Percentiles rank a stretch among this genome's conserved stretches.
phyloP scores from a whole-genome alignment of 2,797 vertebrate genomes.

The Amblyopsis hoosieri region DNA sequence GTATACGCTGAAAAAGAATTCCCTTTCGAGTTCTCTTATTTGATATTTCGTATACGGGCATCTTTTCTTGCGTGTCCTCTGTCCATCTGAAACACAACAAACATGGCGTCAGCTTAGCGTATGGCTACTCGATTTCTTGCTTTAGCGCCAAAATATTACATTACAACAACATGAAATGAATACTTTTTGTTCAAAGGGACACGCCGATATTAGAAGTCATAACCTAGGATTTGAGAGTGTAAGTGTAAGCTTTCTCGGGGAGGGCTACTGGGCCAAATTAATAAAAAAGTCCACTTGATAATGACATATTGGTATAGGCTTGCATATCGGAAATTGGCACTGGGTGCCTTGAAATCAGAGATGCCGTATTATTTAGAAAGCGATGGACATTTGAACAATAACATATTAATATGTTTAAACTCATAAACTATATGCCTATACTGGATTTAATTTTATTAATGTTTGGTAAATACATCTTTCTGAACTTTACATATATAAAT shows the following conservation, averaged over 20 bases:
- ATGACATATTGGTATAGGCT: slow-evolving; percentile 22
- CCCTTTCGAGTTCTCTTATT: slow-evolving; percentile 96
- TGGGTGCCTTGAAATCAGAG: slow-evolving; percentile 35
- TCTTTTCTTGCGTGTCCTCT: slow-evolving; percentile 95
- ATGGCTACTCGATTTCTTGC: too few species aligned
- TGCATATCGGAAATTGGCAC: slow-evolving; percentile 37
- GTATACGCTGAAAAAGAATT: slow-evolving; percentile 99
- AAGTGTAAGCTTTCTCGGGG: slow-evolving; percentile 32
- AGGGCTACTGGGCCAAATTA: slow-evolving; percentile 36
- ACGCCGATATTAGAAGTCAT: too few species aligned
- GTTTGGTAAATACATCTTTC: too few species aligned
- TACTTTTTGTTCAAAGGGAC: slow-evolving; percentile 6
- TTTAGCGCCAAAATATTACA: background rate
- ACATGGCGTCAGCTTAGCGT: slow-evolving; percentile 16
- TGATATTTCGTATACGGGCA: slow-evolving; percentile 98
- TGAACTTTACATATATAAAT: too few species aligned
- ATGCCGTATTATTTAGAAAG: slow-evolving; percentile 20
- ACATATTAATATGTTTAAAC: too few species aligned
- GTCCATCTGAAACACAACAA: slow-evolving; percentile 84
- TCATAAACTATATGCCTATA: too few species aligned
- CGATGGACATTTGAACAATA: slow-evolving; percentile 20
- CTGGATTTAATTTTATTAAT: too few species aligned
- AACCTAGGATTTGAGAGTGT: slow-evolving; percentile 3
- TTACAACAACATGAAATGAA: background rate
- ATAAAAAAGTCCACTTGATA: slow-evolving; percentile 50